Conservation (phyloP, 2,888 invertebrate genomes). For the Dendrolimus pini region DNA sequence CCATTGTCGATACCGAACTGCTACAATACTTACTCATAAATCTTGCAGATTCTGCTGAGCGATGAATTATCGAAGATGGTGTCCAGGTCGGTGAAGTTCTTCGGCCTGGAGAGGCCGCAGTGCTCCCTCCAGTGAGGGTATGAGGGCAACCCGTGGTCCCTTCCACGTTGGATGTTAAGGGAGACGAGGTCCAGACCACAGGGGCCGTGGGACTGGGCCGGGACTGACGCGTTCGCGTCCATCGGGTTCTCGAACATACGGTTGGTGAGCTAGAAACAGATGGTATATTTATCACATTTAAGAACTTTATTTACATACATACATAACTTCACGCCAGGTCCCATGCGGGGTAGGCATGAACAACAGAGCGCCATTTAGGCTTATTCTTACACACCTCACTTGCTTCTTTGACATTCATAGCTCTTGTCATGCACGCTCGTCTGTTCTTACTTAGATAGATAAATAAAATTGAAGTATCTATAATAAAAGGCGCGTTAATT, state of each 20-base stretch:
- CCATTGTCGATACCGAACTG: no score
- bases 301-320: no score
- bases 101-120: conserved; percentile 81
- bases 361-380: no score
- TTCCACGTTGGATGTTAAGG: conserved; percentile 90
- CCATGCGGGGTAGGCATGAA: no score
- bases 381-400: no score
- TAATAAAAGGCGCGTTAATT: no score
- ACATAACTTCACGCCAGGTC: no score
- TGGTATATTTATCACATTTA: no score
- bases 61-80: conserved; percentile 81
- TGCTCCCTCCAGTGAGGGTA: conserved; percentile 86
- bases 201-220: conserved; percentile 29
- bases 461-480: no score
- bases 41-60: conserved; percentile 75
- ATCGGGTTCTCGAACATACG: conserved; percentile 79
- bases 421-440: no score
- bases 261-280: conserved; percentile 75
- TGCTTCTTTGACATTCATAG: no score
- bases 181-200: conserved; percentile 91
- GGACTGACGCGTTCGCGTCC: conserved; percentile 26
- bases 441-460: no score
- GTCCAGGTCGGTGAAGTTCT: conserved; percentile 79
- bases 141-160: conserved; percentile 90
- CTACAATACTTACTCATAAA: conserved; percentile 76